A percentile compares a stretch with the other conserved stretches of the same genome.
Conservation (phyloP, 2,113 vertebrate genomes). For the Dicrurus megarhynchus region DNA sequence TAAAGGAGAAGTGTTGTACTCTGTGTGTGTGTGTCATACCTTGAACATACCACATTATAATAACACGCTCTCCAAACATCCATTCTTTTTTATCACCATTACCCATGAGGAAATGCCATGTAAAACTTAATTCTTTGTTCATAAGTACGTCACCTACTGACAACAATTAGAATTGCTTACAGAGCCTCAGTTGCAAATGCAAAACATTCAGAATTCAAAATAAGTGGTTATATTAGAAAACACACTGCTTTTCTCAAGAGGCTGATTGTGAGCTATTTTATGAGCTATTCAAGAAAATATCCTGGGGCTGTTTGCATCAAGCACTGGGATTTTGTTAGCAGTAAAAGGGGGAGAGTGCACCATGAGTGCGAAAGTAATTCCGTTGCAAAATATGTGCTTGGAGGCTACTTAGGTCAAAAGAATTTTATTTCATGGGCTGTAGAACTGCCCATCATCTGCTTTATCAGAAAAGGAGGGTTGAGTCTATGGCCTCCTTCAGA, state of each 20-base stretch:
- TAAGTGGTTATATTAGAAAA: not conserved
- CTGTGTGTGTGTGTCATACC: not conserved
- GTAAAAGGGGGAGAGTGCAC: not conserved
- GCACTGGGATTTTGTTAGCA: not conserved
- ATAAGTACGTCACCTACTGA: not conserved
- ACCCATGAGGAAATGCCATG: not conserved
- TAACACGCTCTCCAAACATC: not conserved
- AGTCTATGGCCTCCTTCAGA: not conserved
- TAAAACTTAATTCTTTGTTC: not conserved
- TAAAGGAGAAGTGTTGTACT: not conserved
- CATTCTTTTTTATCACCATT: not conserved
- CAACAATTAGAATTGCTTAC: not conserved
- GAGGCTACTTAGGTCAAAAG: not conserved
- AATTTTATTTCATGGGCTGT: not conserved
- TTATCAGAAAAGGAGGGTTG: not conserved
- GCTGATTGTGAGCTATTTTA: not conserved
- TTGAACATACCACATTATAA: not conserved
- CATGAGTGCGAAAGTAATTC: not conserved
- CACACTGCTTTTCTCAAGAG: not conserved
- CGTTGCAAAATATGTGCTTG: not conserved
- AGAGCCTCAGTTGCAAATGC: not conserved
- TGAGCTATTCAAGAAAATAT: slow-evolving; percentile 1
- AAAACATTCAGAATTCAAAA: not conserved
- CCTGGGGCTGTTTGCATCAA: not conserved
- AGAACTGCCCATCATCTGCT: not conserved